These are phyloP conservation scores for Corythornis cristatus DNA, from an alignment of 2,113 vertebrate genomes.

Conservation along the genomic window DNA sequence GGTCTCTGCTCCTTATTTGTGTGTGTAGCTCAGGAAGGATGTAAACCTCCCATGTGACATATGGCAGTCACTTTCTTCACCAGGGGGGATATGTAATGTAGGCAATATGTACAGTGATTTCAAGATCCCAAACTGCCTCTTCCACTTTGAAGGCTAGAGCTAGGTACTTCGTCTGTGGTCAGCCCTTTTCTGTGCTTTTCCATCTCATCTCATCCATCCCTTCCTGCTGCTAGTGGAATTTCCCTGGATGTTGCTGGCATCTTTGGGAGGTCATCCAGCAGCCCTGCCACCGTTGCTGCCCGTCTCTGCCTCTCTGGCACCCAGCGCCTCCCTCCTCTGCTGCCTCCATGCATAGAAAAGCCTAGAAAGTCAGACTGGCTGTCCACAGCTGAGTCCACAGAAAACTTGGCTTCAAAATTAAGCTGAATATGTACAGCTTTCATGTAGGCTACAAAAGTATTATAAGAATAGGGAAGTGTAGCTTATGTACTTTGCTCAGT, in stretches of 20 bases:
- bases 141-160: not conserved
- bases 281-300: not conserved
- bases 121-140: not conserved
- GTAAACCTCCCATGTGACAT: not conserved
- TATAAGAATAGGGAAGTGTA: not conserved
- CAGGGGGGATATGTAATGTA: not conserved
- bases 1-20: not conserved
- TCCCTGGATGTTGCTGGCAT: not conserved
- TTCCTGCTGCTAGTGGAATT: not conserved
- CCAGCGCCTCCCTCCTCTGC: not conserved
- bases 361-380: not conserved
- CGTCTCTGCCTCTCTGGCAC: not conserved
- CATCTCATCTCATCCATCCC: not conserved
- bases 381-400: not conserved
- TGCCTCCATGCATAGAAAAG: accelerated
- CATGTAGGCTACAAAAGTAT: not conserved
- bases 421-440: not conserved
- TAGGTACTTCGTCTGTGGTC: not conserved
- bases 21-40: not conserved
- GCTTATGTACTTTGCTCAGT: not conserved
- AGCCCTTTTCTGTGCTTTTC: not conserved
- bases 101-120: not conserved
- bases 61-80: not conserved
- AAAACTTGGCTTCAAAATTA: not conserved
- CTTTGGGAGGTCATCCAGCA: not conserved